phyloP scores from a whole-genome alignment of 2,113 vertebrate species.

The Mystacornis crossleyi region DNA sequence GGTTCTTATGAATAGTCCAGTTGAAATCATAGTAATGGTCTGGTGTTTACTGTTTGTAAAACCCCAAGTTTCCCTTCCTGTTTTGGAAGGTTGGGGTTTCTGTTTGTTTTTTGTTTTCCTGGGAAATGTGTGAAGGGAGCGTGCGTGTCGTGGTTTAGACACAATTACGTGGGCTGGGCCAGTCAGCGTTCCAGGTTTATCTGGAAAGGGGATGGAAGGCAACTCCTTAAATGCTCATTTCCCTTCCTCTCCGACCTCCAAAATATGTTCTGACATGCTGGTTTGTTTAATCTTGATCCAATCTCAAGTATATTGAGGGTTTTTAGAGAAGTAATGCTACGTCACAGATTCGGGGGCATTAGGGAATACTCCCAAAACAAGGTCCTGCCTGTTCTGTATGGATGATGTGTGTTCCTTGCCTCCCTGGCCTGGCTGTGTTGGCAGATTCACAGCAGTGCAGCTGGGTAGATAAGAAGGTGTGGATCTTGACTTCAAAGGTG shows the following conservation, averaged over 20 bases:
- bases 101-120: constrained; percentile 3
- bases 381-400: neutral
- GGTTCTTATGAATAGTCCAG: neutral
- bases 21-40: neutral
- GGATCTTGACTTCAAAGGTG: neutral
- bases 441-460: neutral
- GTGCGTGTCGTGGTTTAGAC: neutral
- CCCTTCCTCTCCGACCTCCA: neutral
- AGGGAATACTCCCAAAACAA: neutral
- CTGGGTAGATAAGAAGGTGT: neutral
- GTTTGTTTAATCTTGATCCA: neutral
- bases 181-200: constrained; percentile 13
- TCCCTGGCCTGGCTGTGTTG: neutral
- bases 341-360: neutral
- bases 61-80: neutral
- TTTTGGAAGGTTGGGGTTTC: neutral
- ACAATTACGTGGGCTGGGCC: neutral
- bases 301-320: neutral
- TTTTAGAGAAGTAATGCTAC: neutral
- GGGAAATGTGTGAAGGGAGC: constrained; percentile 5
- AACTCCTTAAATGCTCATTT: constrained; percentile 38
- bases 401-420: neutral
- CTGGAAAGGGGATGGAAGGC: constrained; percentile 25
- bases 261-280: neutral
- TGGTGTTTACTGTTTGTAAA: neutral